Evolutionary conservation across 2,797 vertebrate species (phyloP).

Genomic region (Enteromius mattozi): DNA sequence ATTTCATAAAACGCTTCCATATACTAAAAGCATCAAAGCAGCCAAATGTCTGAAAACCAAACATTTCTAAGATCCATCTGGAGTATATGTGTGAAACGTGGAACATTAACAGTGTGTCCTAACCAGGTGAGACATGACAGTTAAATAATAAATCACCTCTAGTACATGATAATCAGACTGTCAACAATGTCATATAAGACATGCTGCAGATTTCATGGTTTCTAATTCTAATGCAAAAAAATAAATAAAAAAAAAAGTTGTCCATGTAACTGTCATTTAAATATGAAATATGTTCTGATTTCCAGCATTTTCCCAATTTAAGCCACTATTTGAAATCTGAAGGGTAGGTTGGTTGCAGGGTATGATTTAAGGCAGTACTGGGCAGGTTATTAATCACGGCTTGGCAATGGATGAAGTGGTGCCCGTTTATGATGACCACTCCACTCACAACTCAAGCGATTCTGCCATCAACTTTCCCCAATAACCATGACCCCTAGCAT

Average conservation of each 20-base stretch:
- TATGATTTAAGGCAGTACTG: slow-evolving; percentile 48
- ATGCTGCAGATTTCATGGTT: neutral
- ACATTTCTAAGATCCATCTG: neutral
- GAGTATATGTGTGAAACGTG: neutral
- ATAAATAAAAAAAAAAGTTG: neutral
- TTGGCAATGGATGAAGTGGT: slow-evolving; percentile 13
- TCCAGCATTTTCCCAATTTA: neutral
- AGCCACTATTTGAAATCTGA: neutral
- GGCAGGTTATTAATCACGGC: slow-evolving; percentile 55
- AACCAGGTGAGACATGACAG: neutral
- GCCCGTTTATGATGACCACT: slow-evolving; percentile 27
- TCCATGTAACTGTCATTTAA: neutral
- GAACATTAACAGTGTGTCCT: slow-evolving; percentile 1
- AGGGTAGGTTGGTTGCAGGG: slow-evolving; percentile 20
- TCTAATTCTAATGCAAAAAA: neutral
- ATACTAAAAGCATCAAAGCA: neutral
- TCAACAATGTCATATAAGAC: neutral
- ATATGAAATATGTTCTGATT: neutral
- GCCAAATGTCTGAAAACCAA: neutral
- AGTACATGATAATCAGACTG: neutral
- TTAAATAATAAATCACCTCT: slow-evolving; percentile 1
- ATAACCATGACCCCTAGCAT: slow-evolving; percentile 55
- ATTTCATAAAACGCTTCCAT: slow-evolving; percentile 6
- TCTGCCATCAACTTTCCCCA: slow-evolving; percentile 31
- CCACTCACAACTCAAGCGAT: slow-evolving; percentile 12